Percentiles rank a stretch among this genome's conserved stretches.
phyloP scores from a whole-genome alignment of 92 coral and sea anemone genomes.

The Pocillopora meandrina region DNA sequence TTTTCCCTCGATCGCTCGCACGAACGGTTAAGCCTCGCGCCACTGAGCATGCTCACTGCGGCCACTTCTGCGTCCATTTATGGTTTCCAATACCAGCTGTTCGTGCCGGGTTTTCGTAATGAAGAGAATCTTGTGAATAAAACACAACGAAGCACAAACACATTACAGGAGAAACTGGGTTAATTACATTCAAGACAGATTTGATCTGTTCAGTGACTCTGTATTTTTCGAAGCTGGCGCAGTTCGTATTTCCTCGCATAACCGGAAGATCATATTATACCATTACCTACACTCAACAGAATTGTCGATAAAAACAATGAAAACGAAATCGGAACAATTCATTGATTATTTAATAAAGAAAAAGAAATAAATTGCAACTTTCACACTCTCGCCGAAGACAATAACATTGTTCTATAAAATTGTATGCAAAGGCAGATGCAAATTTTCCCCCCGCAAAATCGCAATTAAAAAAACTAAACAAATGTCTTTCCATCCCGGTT shows the following conservation, averaged over 20 bases:
- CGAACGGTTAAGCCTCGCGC: constrained; percentile 18
- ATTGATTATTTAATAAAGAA: not conserved
- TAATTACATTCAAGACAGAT: constrained; percentile 16
- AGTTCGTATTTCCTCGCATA: not conserved
- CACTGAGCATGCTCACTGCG: constrained; percentile 39
- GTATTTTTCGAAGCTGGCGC: not conserved
- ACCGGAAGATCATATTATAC: not conserved
- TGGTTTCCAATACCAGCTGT: constrained; percentile 40
- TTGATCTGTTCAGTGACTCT: not conserved
- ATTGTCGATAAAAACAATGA: constrained; percentile 2
- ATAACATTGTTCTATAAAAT: not conserved
- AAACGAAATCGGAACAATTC: not conserved
- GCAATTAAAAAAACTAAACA: not conserved
- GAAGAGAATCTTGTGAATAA: constrained; percentile 40
- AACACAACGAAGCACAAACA: constrained; percentile 35
- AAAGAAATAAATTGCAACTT: not conserved
- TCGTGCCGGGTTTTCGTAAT: constrained; percentile 39
- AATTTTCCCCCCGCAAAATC: not conserved
- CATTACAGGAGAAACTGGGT: not conserved
- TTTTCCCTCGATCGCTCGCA: constrained; percentile 47
- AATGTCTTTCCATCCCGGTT: not conserved
- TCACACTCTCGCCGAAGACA: not conserved
- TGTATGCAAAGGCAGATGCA: too few species aligned
- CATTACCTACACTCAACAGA: not conserved
- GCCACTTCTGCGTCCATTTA: constrained; percentile 37